Conservation (phyloP, 2,888 invertebrate species). For the Trichogramma evanescens region DNA sequence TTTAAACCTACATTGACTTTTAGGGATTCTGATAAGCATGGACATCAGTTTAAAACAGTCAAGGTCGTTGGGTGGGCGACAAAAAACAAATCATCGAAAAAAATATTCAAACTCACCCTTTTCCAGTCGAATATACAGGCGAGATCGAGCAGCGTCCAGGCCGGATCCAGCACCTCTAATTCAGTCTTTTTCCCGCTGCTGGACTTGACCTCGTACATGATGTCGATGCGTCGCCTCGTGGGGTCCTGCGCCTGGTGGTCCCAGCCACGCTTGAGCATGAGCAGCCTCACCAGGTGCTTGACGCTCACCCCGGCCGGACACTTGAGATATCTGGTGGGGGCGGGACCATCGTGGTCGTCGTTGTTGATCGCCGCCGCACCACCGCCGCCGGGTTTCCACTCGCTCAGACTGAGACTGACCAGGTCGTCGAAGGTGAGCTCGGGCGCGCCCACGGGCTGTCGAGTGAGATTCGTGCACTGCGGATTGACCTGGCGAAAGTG, state of each 20-base stretch:
- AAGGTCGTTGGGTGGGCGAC: not conserved
- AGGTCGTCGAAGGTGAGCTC: conserved; percentile 37
- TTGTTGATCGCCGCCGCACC: conserved; percentile 24
- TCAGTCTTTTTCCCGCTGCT: conserved; percentile 24
- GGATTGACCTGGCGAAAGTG: conserved; percentile 38
- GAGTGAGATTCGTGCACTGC: conserved; percentile 30
- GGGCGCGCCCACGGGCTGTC: conserved; percentile 31
- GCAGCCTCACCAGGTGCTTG: conserved; percentile 78
- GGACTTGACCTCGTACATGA: conserved; percentile 28
- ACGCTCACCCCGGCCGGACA: conserved; percentile 89
- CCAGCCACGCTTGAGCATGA: conserved; percentile 51
- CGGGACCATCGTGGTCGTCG: conserved; percentile 12
- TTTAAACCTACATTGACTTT: too few species aligned
- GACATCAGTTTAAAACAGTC: too few species aligned
- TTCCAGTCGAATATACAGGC: conserved; percentile 95
- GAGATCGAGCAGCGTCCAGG: conserved; percentile 77
- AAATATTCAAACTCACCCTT: conserved; percentile 56
- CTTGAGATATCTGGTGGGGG: conserved; percentile 65
- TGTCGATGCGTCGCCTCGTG: conserved; percentile 32
- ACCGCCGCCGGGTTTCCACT: conserved; percentile 21
- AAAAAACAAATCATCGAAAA: not conserved
- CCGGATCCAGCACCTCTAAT: conserved; percentile 28
- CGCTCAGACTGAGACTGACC: conserved; percentile 36
- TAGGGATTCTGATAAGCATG: not conserved
- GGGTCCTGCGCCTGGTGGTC: conserved; percentile 28